Percentiles rank a stretch among this genome's conserved stretches.
Conservation (phyloP, 2,888 invertebrate genomes). For the Ormyrus thymus region DNA sequence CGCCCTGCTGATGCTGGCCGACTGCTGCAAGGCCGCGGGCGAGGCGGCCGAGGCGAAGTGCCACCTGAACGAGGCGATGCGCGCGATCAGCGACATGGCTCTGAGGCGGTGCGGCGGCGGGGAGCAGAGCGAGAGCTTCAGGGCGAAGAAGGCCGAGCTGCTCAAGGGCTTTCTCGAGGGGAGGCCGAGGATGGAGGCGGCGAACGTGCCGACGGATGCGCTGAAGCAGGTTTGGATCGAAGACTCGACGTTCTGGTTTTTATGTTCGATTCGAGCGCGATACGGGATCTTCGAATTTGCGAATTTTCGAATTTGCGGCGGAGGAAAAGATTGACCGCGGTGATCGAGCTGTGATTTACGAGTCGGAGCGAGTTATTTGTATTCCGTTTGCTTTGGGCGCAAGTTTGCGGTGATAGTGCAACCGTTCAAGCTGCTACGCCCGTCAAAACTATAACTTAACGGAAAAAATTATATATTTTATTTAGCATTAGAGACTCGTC, state of each 20-base stretch:
- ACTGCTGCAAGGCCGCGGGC: conserved; percentile 24
- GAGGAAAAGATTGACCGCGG: too few species aligned
- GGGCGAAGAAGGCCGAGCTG: conserved; percentile 54
- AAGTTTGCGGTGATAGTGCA: too few species aligned
- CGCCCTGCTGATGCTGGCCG: conserved; percentile 29
- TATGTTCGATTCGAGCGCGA: not conserved
- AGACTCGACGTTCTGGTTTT: too few species aligned
- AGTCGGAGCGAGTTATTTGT: too few species aligned
- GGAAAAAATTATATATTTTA: too few species aligned
- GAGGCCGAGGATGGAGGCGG: conserved; percentile 1
- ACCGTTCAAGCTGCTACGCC: too few species aligned
- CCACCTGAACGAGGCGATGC: conserved; percentile 58
- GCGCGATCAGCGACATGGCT: conserved; percentile 53
- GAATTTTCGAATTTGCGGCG: not conserved
- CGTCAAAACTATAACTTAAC: too few species aligned
- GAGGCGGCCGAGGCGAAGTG: conserved; percentile 36
- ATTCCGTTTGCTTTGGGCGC: too few species aligned
- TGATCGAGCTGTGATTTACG: too few species aligned
- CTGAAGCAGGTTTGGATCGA: too few species aligned
- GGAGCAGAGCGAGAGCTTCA: conserved; percentile 36
- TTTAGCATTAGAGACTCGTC: too few species aligned
- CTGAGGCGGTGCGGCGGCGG: conserved; percentile 10
- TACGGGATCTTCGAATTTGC: not conserved
- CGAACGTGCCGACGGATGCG: too few species aligned
- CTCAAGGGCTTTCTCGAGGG: conserved; percentile 54